phyloP scores from a whole-genome alignment of 2,888 invertebrate species.

The Clivina fossor region DNA sequence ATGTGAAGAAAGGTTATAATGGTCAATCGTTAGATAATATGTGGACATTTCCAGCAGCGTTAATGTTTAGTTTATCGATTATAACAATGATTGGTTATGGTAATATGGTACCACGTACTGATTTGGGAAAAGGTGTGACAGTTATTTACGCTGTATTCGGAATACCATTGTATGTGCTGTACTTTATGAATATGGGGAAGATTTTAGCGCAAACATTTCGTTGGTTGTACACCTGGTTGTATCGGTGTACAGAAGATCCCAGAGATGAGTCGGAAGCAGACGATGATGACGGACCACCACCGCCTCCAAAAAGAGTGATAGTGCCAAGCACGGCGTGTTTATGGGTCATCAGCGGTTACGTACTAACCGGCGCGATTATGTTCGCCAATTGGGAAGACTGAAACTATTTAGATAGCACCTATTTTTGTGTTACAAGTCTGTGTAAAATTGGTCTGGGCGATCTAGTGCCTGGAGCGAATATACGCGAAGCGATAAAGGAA shows the following conservation, averaged over 20 bases:
- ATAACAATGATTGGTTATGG: constrained; percentile 94
- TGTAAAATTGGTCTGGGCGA: constrained; percentile 91
- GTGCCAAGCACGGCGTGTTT: constrained; percentile 87
- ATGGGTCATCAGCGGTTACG: constrained; percentile 85
- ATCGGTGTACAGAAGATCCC: constrained; percentile 66
- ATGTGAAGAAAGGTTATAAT: constrained; percentile 68
- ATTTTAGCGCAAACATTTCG: constrained; percentile 80
- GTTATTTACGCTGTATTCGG: constrained; percentile 86
- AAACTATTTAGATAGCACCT: constrained; percentile 83
- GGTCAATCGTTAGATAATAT: constrained; percentile 68
- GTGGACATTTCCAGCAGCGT: constrained; percentile 85
- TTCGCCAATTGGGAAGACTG: constrained; percentile 89
- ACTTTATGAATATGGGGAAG: constrained; percentile 88
- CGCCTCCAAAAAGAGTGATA: constrained; percentile 67
- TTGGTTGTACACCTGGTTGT: constrained; percentile 75
- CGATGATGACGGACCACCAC: constrained; percentile 56
- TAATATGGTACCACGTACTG: constrained; percentile 79
- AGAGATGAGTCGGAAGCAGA: constrained; percentile 50
- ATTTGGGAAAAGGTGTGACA: constrained; percentile 81
- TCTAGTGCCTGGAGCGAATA: constrained; percentile 81
- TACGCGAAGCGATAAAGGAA: constrained; percentile 58
- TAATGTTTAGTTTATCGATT: constrained; percentile 86
- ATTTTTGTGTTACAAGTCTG: constrained; percentile 86
- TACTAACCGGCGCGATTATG: constrained; percentile 81
- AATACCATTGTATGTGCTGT: constrained; percentile 82